Percentiles rank a stretch among this genome's conserved stretches.
These are phyloP conservation scores for Mystacornis crossleyi DNA, from an alignment of 2,113 vertebrate genomes.

Conservation along the genomic window DNA sequence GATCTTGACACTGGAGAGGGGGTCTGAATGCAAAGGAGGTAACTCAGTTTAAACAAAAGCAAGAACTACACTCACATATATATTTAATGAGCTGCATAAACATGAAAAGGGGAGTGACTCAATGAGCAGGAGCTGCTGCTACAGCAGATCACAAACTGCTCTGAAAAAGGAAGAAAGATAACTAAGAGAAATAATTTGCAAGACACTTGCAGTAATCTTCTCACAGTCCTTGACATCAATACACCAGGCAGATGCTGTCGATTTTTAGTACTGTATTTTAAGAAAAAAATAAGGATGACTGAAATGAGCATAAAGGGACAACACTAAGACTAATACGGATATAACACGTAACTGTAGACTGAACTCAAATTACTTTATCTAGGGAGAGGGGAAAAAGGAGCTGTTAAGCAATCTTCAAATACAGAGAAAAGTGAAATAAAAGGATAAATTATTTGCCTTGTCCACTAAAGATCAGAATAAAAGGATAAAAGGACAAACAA, in stretches of 20 bases:
- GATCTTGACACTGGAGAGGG: neutral
- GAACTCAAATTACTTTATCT: neutral
- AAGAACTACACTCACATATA: neutral
- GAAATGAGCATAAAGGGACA: neutral
- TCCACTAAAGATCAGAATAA: neutral
- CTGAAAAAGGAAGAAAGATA: neutral
- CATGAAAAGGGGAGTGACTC: neutral
- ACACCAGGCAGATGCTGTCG: neutral
- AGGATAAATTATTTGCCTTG: neutral
- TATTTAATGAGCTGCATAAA: neutral
- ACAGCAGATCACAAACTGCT: neutral
- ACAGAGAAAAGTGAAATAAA: neutral
- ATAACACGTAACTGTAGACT: neutral
- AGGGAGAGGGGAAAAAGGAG: fast-evolving
- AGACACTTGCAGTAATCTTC: neutral
- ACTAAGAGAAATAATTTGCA: neutral
- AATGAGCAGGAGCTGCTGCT: neutral
- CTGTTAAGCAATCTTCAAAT: neutral
- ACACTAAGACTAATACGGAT: neutral
- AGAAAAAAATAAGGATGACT: neutral
- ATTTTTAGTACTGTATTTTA: neutral
- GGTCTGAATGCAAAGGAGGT: neutral
- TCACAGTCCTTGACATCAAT: neutral
- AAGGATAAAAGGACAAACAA: neutral
- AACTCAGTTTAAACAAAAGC: neutral